A percentile compares a stretch with the other conserved stretches of the same genome.
Conservation (phyloP, 53 echinoderm and acorn worm species). For the Astropecten irregularis region DNA sequence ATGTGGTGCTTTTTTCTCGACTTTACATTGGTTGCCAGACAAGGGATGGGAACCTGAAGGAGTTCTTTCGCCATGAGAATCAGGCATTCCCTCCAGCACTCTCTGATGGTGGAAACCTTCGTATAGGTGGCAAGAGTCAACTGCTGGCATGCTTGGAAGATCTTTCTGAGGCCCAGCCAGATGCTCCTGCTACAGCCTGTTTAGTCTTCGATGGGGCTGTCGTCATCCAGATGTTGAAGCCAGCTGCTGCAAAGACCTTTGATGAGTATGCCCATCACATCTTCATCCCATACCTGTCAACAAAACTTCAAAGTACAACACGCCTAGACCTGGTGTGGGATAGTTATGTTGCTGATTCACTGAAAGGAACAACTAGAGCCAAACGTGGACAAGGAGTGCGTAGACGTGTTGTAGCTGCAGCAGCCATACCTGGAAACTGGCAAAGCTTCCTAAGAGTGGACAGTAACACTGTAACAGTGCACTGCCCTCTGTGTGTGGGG, state of each 20-base stretch:
- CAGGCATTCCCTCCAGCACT: conserved; percentile 11
- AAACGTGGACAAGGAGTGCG: conserved; percentile 58
- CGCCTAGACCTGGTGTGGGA: conserved; percentile 63
- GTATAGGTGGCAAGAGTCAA: conserved; percentile 32
- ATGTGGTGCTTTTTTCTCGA: conserved; percentile 1
- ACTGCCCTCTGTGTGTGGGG: no score
- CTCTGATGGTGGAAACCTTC: conserved; percentile 24
- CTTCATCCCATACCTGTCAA: neutral
- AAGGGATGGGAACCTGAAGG: conserved; percentile 16
- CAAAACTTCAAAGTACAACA: neutral
- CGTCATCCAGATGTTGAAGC: conserved; percentile 26
- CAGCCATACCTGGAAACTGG: conserved; percentile 39
- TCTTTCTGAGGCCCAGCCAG: neutral
- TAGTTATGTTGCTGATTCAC: conserved; percentile 27
- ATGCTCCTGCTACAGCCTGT: neutral
- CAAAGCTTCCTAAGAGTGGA: conserved; percentile 27
- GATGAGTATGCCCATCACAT: neutral
- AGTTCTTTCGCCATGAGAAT: conserved; percentile 46
- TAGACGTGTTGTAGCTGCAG: conserved; percentile 42
- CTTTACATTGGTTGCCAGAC: conserved; percentile 21
- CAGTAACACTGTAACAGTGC: no score
- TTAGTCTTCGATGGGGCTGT: conserved; percentile 38
- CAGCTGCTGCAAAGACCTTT: conserved; percentile 1
- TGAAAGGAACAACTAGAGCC: conserved; percentile 23
- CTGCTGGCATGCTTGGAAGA: conserved; percentile 7